Percentiles rank a stretch among this genome's conserved stretches.
Conservation (phyloP, 2,113 vertebrate species). For the Kryptolebias marmoratus region DNA sequence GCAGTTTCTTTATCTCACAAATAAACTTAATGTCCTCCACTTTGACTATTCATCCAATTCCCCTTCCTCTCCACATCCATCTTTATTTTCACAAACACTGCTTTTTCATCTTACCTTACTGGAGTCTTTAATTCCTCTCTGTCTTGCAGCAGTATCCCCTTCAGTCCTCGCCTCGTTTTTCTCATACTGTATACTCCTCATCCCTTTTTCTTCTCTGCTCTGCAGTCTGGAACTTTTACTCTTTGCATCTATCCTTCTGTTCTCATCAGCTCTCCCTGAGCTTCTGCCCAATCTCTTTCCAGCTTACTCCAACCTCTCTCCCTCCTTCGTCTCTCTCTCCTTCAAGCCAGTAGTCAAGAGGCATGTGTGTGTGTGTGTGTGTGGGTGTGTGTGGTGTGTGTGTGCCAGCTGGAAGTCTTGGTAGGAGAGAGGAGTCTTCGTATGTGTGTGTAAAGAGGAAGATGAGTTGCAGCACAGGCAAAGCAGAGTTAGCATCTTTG, state of each 20-base stretch:
- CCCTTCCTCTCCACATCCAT: neutral
- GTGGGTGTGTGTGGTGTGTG: slow-evolving; percentile 14
- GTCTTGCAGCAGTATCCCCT: slow-evolving; percentile 39
- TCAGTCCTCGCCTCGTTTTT: slow-evolving; percentile 46
- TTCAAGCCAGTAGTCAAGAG: slow-evolving; percentile 56
- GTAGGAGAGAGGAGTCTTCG: slow-evolving; percentile 31
- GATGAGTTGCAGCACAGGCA: slow-evolving; percentile 49
- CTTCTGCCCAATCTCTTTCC: slow-evolving; percentile 50
- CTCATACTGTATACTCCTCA: slow-evolving; percentile 65
- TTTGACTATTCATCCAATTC: slow-evolving; percentile 36
- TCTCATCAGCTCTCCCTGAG: slow-evolving; percentile 50
- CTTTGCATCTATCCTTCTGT: slow-evolving; percentile 47
- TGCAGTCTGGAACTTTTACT: slow-evolving; percentile 52
- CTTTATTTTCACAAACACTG: neutral
- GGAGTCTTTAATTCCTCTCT: slow-evolving; percentile 56
- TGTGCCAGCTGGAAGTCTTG: slow-evolving; percentile 68
- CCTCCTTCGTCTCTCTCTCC: slow-evolving; percentile 38
- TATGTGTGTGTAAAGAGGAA: slow-evolving; percentile 24
- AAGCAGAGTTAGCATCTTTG: slow-evolving; percentile 54
- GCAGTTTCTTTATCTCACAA: slow-evolving; percentile 43
- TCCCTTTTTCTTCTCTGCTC: slow-evolving; percentile 55
- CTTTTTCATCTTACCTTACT: slow-evolving; percentile 58
- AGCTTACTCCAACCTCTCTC: slow-evolving; percentile 43
- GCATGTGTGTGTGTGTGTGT: slow-evolving; percentile 27
- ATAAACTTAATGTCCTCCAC: slow-evolving; percentile 58